Evolutionary conservation across 2,888 invertebrate species (phyloP).

Genomic region (Drosophila quinaria): DNA sequence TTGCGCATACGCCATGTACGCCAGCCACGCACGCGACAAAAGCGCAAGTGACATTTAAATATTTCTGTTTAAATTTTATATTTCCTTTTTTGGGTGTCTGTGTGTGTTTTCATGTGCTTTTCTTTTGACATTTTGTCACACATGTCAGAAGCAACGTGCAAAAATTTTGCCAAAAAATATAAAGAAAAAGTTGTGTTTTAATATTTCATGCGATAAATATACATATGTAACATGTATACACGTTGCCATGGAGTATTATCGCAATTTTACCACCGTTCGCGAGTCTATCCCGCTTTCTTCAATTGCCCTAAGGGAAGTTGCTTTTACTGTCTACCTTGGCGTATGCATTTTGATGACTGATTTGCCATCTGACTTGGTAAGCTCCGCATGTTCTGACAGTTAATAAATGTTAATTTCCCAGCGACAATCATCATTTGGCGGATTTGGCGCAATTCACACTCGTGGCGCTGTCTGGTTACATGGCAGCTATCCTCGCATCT

Average conservation of each 20-base stretch:
- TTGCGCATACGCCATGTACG: constrained; percentile 54
- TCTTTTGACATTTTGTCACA: constrained; percentile 64
- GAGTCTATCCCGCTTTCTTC: background rate
- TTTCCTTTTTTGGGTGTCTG: constrained; percentile 3
- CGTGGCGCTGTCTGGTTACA: constrained; percentile 19
- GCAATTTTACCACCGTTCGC: constrained; percentile 12
- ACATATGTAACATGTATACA: background rate
- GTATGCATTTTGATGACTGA: constrained; percentile 40
- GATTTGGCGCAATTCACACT: constrained; percentile 9
- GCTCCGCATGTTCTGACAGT: constrained; percentile 43
- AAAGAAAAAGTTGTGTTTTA: constrained; percentile 44
- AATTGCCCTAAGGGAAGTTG: constrained; percentile 28
- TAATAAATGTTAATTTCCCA: constrained; percentile 53
- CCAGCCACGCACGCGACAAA: constrained; percentile 27
- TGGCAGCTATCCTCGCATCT: constrained; percentile 2
- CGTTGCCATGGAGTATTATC: constrained; percentile 10
- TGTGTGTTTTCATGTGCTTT: constrained; percentile 21
- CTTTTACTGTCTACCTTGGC: constrained; percentile 14
- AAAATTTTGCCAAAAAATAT: constrained; percentile 31
- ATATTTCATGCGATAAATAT: constrained; percentile 54
- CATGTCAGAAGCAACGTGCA: constrained; percentile 45
- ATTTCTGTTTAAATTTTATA: constrained; percentile 50
- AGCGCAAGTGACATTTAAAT: constrained; percentile 58
- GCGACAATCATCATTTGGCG: constrained; percentile 10
- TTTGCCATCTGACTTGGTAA: constrained; percentile 43